Percentiles rank a stretch among this genome's conserved stretches.
These are phyloP conservation scores for Euura saliciscinereae DNA, from an alignment of 1,140 invertebrate species.

Conservation along the genomic window DNA sequence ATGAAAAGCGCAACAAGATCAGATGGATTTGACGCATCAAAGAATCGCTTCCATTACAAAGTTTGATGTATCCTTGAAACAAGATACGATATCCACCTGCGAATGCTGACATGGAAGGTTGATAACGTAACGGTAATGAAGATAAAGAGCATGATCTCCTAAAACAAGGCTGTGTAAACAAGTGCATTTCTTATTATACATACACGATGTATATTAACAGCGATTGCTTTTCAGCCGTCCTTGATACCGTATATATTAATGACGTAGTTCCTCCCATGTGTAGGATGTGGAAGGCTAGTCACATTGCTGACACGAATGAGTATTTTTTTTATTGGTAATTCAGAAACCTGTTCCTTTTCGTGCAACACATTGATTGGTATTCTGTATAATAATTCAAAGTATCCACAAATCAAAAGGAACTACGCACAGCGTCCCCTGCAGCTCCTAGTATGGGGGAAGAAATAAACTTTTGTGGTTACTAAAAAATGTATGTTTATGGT, in stretches of 20 bases:
- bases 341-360: background rate
- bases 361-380: background rate
- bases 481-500: too few relatives aligned
- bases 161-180: too few relatives aligned
- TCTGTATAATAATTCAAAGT: too few relatives aligned
- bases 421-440: too few relatives aligned
- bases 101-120: background rate
- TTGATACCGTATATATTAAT: constrained; percentile 1
- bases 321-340: background rate
- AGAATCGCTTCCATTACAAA: background rate
- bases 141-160: too few relatives aligned
- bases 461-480: too few relatives aligned
- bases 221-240: background rate
- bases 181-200: background rate
- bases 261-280: background rate
- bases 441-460: too few relatives aligned
- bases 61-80: background rate
- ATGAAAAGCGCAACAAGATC: too few relatives aligned
- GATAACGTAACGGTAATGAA: too few relatives aligned
- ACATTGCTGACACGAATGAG: constrained; percentile 1
- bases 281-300: background rate
- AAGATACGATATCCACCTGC: background rate
- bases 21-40: background rate
- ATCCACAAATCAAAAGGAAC: too few relatives aligned
- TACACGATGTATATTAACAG: background rate